Percentiles rank a stretch among this genome's conserved stretches.
Evolutionary conservation across 1,140 invertebrate genomes (phyloP).

Genomic region (Cyclina sinensis): DNA sequence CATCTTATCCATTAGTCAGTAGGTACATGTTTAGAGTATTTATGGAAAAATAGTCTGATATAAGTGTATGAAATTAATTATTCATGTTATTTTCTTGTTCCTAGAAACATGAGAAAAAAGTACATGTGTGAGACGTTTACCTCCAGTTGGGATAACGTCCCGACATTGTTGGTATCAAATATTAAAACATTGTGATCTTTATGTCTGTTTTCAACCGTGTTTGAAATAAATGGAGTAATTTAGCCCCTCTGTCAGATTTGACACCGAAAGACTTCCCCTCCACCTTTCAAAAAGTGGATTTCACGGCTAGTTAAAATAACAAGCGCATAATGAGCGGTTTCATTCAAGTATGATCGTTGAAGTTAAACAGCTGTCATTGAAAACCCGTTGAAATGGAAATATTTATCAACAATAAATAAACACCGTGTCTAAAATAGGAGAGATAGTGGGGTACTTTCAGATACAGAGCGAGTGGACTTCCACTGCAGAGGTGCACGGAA

Average conservation of each 20-base stretch:
- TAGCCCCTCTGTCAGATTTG: no score
- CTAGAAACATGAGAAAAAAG: no score
- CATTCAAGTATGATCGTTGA: not conserved
- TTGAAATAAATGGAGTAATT: no score
- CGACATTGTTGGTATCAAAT: no score
- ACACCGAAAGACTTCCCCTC: no score
- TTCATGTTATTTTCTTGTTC: slow-evolving; percentile 9
- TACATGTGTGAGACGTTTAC: no score
- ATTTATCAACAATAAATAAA: slow-evolving; percentile 39
- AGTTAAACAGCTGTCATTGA: slow-evolving; percentile 9
- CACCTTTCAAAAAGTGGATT: no score
- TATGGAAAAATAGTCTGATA: not conserved
- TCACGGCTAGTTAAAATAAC: not conserved
- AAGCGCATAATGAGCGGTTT: not conserved
- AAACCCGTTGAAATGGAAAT: slow-evolving; percentile 37
- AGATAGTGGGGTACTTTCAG: not conserved
- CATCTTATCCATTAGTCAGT: not conserved
- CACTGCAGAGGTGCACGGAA: not conserved
- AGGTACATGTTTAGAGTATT: no score
- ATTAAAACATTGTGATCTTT: no score
- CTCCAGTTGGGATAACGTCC: no score
- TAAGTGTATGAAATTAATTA: slow-evolving; percentile 11
- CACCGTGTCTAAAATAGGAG: slow-evolving; percentile 9
- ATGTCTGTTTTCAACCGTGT: no score
- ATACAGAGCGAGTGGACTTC: not conserved